Evolutionary conservation across 2,888 invertebrate genomes (phyloP), one percentile per base, ranked within the genome.

Genomic region (Oscheius sp.): DNA sequence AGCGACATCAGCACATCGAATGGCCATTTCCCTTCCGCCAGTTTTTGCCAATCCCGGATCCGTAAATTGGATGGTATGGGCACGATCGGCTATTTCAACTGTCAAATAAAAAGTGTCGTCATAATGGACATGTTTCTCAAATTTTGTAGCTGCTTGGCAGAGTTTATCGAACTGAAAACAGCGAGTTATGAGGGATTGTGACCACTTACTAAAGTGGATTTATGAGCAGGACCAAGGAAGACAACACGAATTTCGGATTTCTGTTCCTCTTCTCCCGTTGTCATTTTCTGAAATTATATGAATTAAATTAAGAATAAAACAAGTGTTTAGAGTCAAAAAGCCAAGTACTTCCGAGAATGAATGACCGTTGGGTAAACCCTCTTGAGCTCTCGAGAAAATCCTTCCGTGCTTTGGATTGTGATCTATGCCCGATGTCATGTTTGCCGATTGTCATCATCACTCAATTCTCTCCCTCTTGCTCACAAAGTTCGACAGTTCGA

Each of bases 21-120:
- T 74, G 13, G 81, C 81, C 79, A 81, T 79, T 69, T 81, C 81
- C 25, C 81, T 75, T 7, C 75, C 76, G n/a, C 81, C 81, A 7
- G 81, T 81, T 41, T 74, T 53, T 21, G 75, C 76, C 81, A 79
- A 72, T 59, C 81, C 81, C 0, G 81, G 81, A 72, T 81, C 81
- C 29, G 76, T 76, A 53, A 81, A 49, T 55, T 81, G 79, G 3
- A 81, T 61, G 35, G 74, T 59, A 35, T 76, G 68, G 23, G 79
- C 72, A 5, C 46, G 27, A 13, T 75, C 79, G 41, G 58, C 72
- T 52, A 69, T 72, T 45, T 71, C 73, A 27, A 78, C 68, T 0
- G 77, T 81, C 49, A 81, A 52, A 52, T 79, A 81, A 58, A 77
- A 79, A 5, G 77, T 76, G 55, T 81, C 81, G 58, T 69, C 76